Evolutionary conservation across 2,113 vertebrate genomes (phyloP).

Genomic region (Odontophorus gujanensis): DNA sequence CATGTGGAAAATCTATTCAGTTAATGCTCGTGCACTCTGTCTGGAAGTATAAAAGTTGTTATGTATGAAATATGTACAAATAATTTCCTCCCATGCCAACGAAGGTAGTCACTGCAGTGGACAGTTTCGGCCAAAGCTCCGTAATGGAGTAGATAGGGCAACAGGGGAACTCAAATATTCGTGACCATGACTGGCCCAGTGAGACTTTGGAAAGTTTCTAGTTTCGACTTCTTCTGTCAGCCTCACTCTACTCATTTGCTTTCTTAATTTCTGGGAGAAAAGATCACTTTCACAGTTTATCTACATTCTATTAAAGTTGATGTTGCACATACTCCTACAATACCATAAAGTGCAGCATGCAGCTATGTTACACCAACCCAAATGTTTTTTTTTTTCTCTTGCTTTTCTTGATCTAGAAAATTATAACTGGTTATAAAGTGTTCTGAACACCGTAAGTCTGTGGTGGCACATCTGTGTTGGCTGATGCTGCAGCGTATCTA

Average conservation of each 20-base stretch:
- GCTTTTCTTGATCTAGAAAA: background rate
- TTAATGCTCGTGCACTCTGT: background rate
- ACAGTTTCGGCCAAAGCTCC: background rate
- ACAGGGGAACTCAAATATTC: background rate
- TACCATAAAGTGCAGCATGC: background rate
- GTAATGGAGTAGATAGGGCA: background rate
- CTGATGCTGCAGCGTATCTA: background rate
- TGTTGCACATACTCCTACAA: background rate
- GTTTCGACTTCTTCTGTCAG: background rate
- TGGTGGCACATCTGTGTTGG: background rate
- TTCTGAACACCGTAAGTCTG: background rate
- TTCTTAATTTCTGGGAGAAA: background rate
- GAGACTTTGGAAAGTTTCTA: background rate
- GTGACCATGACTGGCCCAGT: background rate
- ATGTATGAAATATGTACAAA: background rate
- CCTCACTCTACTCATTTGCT: background rate
- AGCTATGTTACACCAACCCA: background rate
- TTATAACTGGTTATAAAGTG: background rate
- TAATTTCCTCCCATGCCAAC: background rate
- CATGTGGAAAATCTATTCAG: background rate
- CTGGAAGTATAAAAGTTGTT: fast-evolving
- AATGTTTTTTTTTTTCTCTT: background rate
- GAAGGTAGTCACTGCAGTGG: too few relatives aligned
- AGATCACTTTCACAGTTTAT: background rate
- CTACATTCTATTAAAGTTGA: too few relatives aligned